Evolutionary conservation across 1,140 invertebrate species (phyloP).

Genomic region (Papilio helenus): DNA sequence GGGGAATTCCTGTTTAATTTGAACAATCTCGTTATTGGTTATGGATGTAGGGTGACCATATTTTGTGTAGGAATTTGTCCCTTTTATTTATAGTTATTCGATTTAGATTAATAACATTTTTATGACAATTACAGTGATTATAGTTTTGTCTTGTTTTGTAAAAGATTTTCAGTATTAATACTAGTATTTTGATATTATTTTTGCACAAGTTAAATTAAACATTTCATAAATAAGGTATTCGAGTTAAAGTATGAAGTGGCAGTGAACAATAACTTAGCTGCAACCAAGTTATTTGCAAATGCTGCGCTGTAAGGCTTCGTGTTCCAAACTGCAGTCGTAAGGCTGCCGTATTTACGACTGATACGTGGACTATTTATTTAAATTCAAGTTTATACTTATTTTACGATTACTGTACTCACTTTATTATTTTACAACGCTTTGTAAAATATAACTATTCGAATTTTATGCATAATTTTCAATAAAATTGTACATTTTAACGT

Average conservation of each 20-base stretch:
- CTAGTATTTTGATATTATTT: no score
- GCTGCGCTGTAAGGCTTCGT: conserved; percentile 5
- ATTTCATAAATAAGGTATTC: background rate
- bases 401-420: background rate
- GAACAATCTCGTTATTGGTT: conserved; percentile 19
- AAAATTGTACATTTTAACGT: background rate
- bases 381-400: background rate
- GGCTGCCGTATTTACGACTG: background rate
- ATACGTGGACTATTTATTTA: background rate
- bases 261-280: background rate
- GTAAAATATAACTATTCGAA: background rate
- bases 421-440: background rate
- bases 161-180: no score
- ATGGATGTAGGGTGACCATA: conserved; percentile 10
- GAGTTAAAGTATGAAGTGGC: background rate
- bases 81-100: no score
- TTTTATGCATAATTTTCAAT: background rate
- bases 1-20: conserved; percentile 21
- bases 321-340: background rate
- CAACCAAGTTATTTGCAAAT: background rate
- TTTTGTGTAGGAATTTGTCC: background rate
- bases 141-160: no score
- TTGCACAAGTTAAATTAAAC: no score
- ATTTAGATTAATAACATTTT: no score
- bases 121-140: no score